phyloP scores from a whole-genome alignment of 1,140 invertebrate species.

The Cardiocondyla obscurior region DNA sequence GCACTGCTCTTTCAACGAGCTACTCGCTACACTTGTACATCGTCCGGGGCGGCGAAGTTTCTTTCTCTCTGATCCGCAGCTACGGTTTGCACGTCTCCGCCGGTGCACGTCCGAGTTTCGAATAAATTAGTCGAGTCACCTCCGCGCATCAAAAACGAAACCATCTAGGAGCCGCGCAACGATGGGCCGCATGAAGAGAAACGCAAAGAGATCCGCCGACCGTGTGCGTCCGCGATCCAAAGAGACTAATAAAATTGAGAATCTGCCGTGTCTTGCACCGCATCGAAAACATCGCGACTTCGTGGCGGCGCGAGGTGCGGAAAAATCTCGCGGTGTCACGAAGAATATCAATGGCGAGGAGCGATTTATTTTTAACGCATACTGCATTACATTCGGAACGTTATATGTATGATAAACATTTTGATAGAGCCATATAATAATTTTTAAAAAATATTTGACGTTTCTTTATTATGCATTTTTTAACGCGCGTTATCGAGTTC shows the following conservation, averaged over 20 bases:
- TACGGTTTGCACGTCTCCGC: neutral
- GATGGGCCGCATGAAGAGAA: neutral
- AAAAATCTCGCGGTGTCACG: neutral
- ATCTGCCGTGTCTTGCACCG: neutral
- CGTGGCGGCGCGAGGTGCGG: neutral
- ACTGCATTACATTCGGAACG: neutral
- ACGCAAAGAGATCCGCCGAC: neutral
- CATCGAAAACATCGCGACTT: conserved; percentile 18
- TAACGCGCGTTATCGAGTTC: neutral
- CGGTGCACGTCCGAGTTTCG: conserved; percentile 56
- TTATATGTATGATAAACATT: neutral
- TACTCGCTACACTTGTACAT: conserved; percentile 29
- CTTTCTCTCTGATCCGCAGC: neutral
- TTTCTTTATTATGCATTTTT: neutral
- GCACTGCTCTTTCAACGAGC: conserved; percentile 30
- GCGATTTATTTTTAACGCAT: conserved; percentile 19
- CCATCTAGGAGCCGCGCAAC: conserved; percentile 10
- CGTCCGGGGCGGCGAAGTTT: neutral
- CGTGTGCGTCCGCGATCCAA: conserved; percentile 7
- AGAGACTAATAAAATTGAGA: conserved; percentile 2
- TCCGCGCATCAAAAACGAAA: conserved; percentile 62
- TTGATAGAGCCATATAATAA: neutral
- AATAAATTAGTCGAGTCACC: conserved; percentile 79
- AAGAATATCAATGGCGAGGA: neutral
- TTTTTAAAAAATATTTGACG: neutral